These are phyloP conservation scores for Nothocercus julius DNA, from an alignment of 2,113 vertebrate species.

Conservation along the genomic window DNA sequence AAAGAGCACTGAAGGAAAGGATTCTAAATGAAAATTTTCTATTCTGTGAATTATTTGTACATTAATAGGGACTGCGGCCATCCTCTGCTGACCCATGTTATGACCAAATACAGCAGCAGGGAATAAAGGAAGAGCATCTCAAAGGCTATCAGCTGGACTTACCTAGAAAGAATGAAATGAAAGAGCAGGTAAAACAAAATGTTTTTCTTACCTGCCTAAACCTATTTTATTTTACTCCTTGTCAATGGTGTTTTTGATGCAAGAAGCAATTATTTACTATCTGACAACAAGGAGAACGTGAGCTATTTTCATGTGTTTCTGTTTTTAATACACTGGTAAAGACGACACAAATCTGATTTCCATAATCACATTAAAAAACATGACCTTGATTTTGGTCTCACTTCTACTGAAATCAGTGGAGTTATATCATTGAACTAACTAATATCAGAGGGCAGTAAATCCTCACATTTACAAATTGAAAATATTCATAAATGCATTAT, in stretches of 20 bases:
- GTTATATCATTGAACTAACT: background rate
- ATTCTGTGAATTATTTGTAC: background rate
- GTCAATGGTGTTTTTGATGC: background rate
- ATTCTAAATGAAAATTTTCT: slow-evolving; percentile 1
- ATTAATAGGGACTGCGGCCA: slow-evolving; percentile 85
- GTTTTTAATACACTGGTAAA: background rate
- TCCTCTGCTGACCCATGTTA: slow-evolving; percentile 80
- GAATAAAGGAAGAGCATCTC: slow-evolving; percentile 36
- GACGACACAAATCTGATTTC: background rate
- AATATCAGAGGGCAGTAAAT: background rate
- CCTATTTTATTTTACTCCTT: background rate
- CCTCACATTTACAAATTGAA: background rate
- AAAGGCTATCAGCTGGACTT: slow-evolving; percentile 6
- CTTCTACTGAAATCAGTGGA: background rate
- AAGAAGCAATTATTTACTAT: background rate
- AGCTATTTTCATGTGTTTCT: background rate
- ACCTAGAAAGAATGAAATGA: slow-evolving; percentile 67
- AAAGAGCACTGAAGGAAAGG: background rate
- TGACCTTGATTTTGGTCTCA: background rate
- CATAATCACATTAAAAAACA: background rate
- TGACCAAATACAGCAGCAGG: slow-evolving; percentile 23
- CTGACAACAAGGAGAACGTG: background rate
- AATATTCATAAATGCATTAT: background rate
- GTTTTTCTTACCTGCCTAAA: background rate
- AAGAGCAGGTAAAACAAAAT: slow-evolving; percentile 72